Evolutionary conservation across 1,140 invertebrate species (phyloP).

Genomic region (Euwallacea similis): DNA sequence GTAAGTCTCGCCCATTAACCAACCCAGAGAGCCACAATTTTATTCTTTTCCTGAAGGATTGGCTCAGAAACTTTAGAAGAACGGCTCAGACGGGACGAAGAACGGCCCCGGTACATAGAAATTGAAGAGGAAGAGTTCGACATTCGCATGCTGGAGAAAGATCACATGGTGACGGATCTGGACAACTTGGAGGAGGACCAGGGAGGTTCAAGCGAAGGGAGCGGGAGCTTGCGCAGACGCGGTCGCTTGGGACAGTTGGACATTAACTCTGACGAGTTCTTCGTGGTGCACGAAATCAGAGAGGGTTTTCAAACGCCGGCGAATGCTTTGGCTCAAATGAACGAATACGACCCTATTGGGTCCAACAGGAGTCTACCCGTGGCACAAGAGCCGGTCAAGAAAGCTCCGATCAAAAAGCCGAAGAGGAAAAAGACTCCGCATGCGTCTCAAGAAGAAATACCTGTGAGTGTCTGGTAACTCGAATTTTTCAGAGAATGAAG

Average conservation of each 20-base stretch:
- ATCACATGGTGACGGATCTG: constrained; percentile 28
- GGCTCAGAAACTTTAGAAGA: constrained; percentile 25
- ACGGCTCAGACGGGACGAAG: constrained; percentile 24
- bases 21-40: not conserved
- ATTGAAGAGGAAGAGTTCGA: constrained; percentile 24
- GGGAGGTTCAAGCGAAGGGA: constrained; percentile 29
- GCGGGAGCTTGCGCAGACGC: constrained; percentile 12
- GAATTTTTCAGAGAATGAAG: not conserved
- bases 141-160: not conserved
- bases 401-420: constrained; percentile 50
- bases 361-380: constrained; percentile 47
- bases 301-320: constrained; percentile 72
- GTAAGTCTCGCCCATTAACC: not conserved
- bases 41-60: not conserved
- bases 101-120: constrained; percentile 17
- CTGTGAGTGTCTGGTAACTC: constrained; percentile 7
- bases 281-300: constrained; percentile 74
- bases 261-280: constrained; percentile 85
- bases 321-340: constrained; percentile 64
- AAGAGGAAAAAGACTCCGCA: constrained; percentile 53
- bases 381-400: constrained; percentile 14
- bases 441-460: constrained; percentile 48
- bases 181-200: constrained; percentile 34
- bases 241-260: constrained; percentile 48
- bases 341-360: constrained; percentile 41